Evolutionary conservation across 1,140 invertebrate species (phyloP), one percentile per base, ranked within the genome.

Genomic region (Achroia grisella): DNA sequence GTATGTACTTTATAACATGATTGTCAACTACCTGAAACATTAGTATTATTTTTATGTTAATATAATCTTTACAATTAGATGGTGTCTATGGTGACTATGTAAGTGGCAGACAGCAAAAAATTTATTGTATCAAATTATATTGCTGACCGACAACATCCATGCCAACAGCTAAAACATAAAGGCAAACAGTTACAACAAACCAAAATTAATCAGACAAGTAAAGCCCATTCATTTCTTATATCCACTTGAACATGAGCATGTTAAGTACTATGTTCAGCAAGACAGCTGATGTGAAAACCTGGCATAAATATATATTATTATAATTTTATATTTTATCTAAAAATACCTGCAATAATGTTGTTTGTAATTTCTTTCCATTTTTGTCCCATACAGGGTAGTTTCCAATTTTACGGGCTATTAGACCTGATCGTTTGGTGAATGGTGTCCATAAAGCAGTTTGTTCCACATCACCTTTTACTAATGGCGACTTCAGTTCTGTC

Each of bases 381-480:
- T 95, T 97, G 1, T 90, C 76, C 97, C 97, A 99, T 74, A 99
- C 87, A 9, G 96, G 96, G 78, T 97, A 93, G 41, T 94, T 87
- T 27, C 98, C 98, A 71, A 99, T 94, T 88, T 99, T 99, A 42
- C 92, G 89, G 0, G 93, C 97, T 71, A 99, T 93, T 1, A 99
- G 70, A 33, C 98, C 98, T 50, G 90, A 90, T 67, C 98, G 88
- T 49, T 87, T 86, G 4, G 91, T 89, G 1, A 71, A 69, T 35
- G 86, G 81, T 9, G 76, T 86, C 93, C 94, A 97, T 62, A 90
- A 63, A 34, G 69, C 60, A 39, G 81, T 57, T 12, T 89, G 84
- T 51, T 89, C 87, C 33, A 88, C 74, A 5, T 90, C 88, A 47
- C 81, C 66, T 30, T 89, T 61, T 60, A 87, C 76, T 69, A 52